These are phyloP conservation scores for Dendrolimus punctatus DNA, from an alignment of 1,140 invertebrate species.

Conservation along the genomic window DNA sequence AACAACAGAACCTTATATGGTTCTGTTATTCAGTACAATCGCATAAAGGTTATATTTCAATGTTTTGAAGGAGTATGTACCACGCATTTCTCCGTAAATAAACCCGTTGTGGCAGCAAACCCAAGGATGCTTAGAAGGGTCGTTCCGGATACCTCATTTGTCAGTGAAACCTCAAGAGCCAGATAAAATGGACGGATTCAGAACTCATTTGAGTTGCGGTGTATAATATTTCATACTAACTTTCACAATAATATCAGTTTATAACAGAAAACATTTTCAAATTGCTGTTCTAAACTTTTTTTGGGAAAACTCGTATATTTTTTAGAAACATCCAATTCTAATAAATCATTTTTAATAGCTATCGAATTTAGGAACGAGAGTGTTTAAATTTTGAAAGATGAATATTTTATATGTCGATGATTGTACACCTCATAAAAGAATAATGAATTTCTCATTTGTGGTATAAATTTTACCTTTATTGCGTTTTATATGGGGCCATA, in stretches of 20 bases:
- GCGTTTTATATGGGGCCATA: conserved; percentile 9
- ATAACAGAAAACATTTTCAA: neutral
- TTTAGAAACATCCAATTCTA: no score
- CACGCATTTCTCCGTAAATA: conserved; percentile 6
- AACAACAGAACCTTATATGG: no score
- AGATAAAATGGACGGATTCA: conserved; percentile 27
- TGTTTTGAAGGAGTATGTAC: conserved; percentile 1
- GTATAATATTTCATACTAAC: conserved; percentile 17
- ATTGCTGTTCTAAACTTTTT: neutral
- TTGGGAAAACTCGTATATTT: no score
- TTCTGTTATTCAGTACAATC: no score
- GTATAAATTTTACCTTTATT: conserved; percentile 3
- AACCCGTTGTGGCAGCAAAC: conserved; percentile 13
- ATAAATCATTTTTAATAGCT: no score
- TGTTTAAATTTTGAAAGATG: neutral
- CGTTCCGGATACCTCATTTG: conserved; percentile 27
- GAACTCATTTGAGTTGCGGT: conserved; percentile 9
- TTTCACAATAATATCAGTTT: conserved; percentile 14
- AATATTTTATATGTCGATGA: neutral
- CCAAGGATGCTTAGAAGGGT: conserved; percentile 12
- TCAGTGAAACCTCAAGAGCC: conserved; percentile 29
- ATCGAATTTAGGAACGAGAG: neutral
- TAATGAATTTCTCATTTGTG: no score
- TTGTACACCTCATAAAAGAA: neutral
- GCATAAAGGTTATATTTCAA: no score